Evolutionary conservation across 2,113 vertebrate genomes (phyloP), one percentile per base, ranked within the genome.

Genomic region (Gambusia holbrooki): DNA sequence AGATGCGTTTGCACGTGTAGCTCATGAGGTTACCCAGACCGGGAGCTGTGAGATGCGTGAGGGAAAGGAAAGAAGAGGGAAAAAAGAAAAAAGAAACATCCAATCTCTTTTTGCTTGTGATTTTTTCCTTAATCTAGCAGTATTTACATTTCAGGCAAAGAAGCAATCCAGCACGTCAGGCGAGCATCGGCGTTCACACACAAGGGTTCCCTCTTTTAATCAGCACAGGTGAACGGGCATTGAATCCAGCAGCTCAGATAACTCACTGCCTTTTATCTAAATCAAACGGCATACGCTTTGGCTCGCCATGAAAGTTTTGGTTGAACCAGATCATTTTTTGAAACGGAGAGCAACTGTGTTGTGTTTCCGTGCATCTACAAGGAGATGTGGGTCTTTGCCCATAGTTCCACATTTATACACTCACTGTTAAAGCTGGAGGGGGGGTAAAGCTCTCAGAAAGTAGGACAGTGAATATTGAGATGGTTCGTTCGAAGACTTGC

Each of bases 401-500:
- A 54, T 30, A 37, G 40, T 82, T 77, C 45, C 66, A 77, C 27
- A 70, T 71, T 60, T n/a, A 67, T 73, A 76, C 40, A 1, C 8
- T 71, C 63, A 27, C 51, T 48, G 1, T 27, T 75, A 70, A 76
- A 76, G 69, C 73, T 27, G 27, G 15, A 25, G 15, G 33, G 75
- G 17, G 35, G 17, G 3, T 29, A 79, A 73, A 65, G 14, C 70
- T 76, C 71, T 76, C 64, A 83, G 74, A 90, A 93, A 90, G 84
- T 90, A 88, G 92, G 91, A 63, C 91, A 91, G 69, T 0, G 35
- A 74, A 60, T 67, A 71, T 71, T 72, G 80, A 37, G 79, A 76
- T 78, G 77, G 76, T 32, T 19, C 51, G 75, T 76, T 71, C 69
- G 73, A 62, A 81, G 78, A 78, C 79, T 61, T 88, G 79, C 70